phyloP scores from a whole-genome alignment of 1,140 invertebrate species.

The Drosophila athabasca region DNA sequence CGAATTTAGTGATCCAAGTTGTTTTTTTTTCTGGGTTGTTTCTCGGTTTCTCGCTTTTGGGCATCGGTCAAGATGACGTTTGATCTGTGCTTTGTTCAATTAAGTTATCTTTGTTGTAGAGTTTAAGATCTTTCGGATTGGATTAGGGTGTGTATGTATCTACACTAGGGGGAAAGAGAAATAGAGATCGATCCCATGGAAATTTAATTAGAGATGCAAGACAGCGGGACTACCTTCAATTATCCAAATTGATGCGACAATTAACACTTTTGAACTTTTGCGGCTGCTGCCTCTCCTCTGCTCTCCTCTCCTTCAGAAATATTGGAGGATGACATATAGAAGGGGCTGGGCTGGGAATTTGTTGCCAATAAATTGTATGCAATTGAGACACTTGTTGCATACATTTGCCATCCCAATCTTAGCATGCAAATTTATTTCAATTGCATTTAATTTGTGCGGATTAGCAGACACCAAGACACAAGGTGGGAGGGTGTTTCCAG shows the following conservation, averaged over 20 bases:
- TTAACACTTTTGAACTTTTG: constrained; percentile 74
- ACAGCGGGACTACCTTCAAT: constrained; percentile 45
- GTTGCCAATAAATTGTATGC: constrained; percentile 80
- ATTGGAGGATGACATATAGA: background rate
- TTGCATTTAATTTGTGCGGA: constrained; percentile 80
- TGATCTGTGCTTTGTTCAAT: constrained; percentile 18
- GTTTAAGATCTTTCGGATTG: background rate
- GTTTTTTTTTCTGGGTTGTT: constrained; percentile 36
- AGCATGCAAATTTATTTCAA: constrained; percentile 79
- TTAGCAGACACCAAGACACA: constrained; percentile 50
- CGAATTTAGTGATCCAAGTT: constrained; percentile 53
- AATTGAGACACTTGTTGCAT: constrained; percentile 80
- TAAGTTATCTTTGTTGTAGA: constrained; percentile 24
- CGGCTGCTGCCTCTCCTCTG: constrained; percentile 22
- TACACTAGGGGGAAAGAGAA: background rate
- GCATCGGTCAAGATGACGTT: constrained; percentile 12
- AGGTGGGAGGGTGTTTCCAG: background rate
- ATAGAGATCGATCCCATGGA: background rate
- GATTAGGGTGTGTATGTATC: background rate
- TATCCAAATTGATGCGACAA: constrained; percentile 73
- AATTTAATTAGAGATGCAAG: constrained; percentile 4
- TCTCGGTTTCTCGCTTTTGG: constrained; percentile 47
- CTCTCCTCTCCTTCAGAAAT: background rate
- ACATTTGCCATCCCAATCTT: constrained; percentile 56
- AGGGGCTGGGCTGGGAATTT: constrained; percentile 46